Evolutionary conservation across 2,888 invertebrate species (phyloP), one percentile per base, ranked within the genome.

Genomic region (Stenotaenia linearis): DNA sequence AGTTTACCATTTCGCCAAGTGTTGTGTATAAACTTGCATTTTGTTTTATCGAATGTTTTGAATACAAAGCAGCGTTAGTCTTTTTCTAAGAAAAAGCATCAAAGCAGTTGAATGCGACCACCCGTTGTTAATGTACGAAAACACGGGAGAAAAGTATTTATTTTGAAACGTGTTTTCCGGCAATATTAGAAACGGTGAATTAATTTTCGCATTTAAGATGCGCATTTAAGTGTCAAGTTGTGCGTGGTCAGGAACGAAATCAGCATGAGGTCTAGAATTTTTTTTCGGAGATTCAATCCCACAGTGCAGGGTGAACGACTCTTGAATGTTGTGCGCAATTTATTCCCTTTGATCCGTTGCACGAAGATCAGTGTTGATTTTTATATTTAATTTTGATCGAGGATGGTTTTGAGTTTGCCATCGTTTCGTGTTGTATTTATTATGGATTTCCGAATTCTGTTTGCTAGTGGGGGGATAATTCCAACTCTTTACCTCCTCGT

Each of bases 291-390:
- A 23, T 61, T 61, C 61, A 61, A 61, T 61, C 61, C 61, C 25
- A 61, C n/a, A 61, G 23, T 61, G 61, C 61, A 61, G 61, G 61
- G 61, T 61, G 61, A 61, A 61, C 7, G 61, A 61, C 61, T 61
- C 61, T 9, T 61, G 61, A 61, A 61, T 61, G 61, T 7, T 61
- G 28, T 25, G 25, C 12, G 23, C 25, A 61, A 61, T 61, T 61
- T 61, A 61, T 61, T 61, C 61, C 23, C 61, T 61, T 61, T 25
- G 61, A 61, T 61, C 23, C 23, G 25, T 61, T 61, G 23, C 61
- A 25, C 61, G 9, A 23, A 23, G 7, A 61, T 1, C 6, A 2
- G 15, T 61, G 7, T 23, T 25, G n/a, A n/a, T 18, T 15, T 45
- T 45, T 45, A 45, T n/a, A n/a, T 45, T 45, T 45, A 15, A 15